Conservation (phyloP, 2,888 invertebrate genomes). For the Apamea monoglypha region DNA sequence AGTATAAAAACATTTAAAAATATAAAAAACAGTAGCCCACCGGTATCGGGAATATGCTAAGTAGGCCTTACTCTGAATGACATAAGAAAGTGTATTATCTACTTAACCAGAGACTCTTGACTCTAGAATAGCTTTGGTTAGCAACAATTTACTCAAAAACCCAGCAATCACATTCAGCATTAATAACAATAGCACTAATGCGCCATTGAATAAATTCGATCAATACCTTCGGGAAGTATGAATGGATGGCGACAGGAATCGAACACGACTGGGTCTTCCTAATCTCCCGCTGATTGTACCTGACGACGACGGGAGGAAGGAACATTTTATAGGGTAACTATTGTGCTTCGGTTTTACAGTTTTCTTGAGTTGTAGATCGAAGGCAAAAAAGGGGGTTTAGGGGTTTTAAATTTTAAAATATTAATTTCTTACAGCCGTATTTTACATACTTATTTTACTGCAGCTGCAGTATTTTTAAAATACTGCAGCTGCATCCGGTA, state of each 20-base stretch:
- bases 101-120: not conserved
- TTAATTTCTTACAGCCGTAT: not conserved
- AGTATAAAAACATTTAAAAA: no score
- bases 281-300: constrained; percentile 10
- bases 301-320: not conserved
- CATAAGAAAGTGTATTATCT: no score
- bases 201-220: constrained; percentile 26
- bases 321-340: not conserved
- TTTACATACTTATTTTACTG: no score
- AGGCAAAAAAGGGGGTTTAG: no score
- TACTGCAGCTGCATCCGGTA: no score
- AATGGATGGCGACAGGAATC: constrained; percentile 1
- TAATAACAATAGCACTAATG: constrained; percentile 31
- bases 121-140: not conserved
- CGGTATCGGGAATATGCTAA: no score
- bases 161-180: not conserved
- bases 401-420: no score
- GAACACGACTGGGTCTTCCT: constrained; percentile 6
- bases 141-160: not conserved
- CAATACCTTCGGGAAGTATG: constrained; percentile 5
- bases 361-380: not conserved
- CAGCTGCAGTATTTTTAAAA: no score
- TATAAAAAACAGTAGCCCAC: no score
- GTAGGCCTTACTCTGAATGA: no score
- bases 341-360: not conserved